Evolutionary conservation across 1,140 invertebrate genomes (phyloP), one percentile per base, ranked within the genome.

Genomic region (Zaprionus lachaisei): DNA sequence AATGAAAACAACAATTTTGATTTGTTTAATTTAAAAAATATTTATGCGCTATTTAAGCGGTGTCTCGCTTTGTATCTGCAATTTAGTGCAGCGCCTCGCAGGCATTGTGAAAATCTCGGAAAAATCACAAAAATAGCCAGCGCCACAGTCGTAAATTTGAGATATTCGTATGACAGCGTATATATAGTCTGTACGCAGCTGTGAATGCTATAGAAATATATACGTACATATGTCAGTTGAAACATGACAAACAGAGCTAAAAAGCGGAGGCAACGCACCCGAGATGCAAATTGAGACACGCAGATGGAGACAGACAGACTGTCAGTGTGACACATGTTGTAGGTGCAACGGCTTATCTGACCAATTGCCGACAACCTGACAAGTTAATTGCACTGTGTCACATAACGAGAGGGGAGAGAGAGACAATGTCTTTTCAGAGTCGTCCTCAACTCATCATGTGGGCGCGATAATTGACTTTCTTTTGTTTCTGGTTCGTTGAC

Each of bases 341-440:
- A 47, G 5, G 28, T 28, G 55, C 68, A 77, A 71, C 55, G 66
- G 77, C 72, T 87, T 83, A 83, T 80, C 83, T 72, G 84, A 64
- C 70, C 74, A 72, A 83, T 73, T 66, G 73, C 72, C 74, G 83
- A 86, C 80, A 86, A 72, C 62, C 67, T 54, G 80, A 87, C 84
- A 89, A 70, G 56, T 87, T 89, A 83, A 89, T 87, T 89, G 75
- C 73, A 89, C 84, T 81, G 67, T 79, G 75, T n/a, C 41, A 24
- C 38, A 24, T 55, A 37, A 37, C 20, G 31, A 26, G 15, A 49
- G 3, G 15, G 2, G 38, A 15, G 1, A 41, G 38, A 41, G 15
- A 41, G 14, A 0, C 22, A 24, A 20, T 26, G 26, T 47, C 4
- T 57, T 73, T 67, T 79, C 65, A 75, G 80, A 17, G 74, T 2